A percentile compares a stretch with the other conserved stretches of the same genome.
phyloP scores from a whole-genome alignment of 2,113 vertebrate species.

The Mormyrus lacerda region DNA sequence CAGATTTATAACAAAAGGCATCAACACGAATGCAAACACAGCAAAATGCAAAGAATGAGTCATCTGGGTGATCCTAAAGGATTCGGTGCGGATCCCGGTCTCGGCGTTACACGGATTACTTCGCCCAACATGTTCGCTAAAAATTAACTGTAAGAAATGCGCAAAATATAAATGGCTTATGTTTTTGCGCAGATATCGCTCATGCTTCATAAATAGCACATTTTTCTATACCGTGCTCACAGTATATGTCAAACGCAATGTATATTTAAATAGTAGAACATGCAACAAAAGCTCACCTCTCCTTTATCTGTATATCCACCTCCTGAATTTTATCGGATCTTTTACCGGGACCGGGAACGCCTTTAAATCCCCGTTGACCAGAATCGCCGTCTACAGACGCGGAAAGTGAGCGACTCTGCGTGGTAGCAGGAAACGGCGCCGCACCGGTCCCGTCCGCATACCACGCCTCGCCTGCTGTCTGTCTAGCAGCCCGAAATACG shows the following conservation, averaged over 20 bases:
- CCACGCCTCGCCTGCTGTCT: slow-evolving; percentile 40
- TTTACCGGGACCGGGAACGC: slow-evolving; percentile 20
- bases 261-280: background rate
- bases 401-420: background rate
- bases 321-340: slow-evolving; percentile 7
- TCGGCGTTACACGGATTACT: background rate
- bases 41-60: background rate
- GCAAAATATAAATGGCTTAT: background rate
- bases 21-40: background rate
- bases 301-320: slow-evolving; percentile 2
- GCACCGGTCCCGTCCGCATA: slow-evolving; percentile 38
- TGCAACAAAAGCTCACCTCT: slow-evolving; percentile 19
- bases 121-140: background rate
- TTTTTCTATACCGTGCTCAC: background rate
- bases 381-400: background rate
- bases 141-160: background rate
- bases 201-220: background rate
- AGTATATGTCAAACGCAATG: background rate
- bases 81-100: background rate
- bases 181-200: background rate
- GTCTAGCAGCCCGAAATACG: slow-evolving; percentile 28
- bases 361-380: slow-evolving; percentile 14
- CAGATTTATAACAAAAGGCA: background rate
- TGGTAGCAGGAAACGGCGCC: background rate
- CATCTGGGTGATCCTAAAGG: background rate